These are phyloP conservation scores for Gastrophysa polygoni DNA, from an alignment of 2,888 invertebrate genomes.

Conservation along the genomic window DNA sequence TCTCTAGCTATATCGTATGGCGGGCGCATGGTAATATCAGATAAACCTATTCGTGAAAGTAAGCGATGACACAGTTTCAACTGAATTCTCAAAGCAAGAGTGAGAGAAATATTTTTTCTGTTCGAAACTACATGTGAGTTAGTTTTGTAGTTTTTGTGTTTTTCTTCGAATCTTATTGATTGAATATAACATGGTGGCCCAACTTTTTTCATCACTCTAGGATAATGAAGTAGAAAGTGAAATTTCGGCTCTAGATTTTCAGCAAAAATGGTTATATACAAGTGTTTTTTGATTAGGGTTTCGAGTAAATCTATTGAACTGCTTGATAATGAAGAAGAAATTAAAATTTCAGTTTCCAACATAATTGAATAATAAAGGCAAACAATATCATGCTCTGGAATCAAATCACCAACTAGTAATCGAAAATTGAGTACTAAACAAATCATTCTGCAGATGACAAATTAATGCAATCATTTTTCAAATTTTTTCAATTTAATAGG, in stretches of 20 bases:
- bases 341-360: slow-evolving; percentile 8
- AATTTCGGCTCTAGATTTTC: background rate
- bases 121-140: background rate
- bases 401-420: slow-evolving; percentile 3
- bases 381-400: slow-evolving; percentile 1
- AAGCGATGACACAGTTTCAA: background rate
- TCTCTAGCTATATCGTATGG: background rate
- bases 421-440: slow-evolving; percentile 4
- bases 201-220: background rate
- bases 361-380: slow-evolving; percentile 2
- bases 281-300: background rate
- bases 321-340: too few relatives aligned
- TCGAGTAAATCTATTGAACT: background rate
- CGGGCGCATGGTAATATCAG: background rate
- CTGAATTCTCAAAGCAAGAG: background rate
- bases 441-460: slow-evolving; percentile 3
- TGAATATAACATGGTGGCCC: background rate
- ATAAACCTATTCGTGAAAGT: background rate
- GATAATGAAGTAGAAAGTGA: background rate
- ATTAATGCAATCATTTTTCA: slow-evolving; percentile 7
- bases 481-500: background rate
- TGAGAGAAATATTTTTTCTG: slow-evolving; percentile 3
- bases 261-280: background rate
- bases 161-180: slow-evolving; percentile 6
- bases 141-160: slow-evolving; percentile 7